Conservation (phyloP, 1,140 invertebrate species). For the Oryctes rhinoceros region DNA sequence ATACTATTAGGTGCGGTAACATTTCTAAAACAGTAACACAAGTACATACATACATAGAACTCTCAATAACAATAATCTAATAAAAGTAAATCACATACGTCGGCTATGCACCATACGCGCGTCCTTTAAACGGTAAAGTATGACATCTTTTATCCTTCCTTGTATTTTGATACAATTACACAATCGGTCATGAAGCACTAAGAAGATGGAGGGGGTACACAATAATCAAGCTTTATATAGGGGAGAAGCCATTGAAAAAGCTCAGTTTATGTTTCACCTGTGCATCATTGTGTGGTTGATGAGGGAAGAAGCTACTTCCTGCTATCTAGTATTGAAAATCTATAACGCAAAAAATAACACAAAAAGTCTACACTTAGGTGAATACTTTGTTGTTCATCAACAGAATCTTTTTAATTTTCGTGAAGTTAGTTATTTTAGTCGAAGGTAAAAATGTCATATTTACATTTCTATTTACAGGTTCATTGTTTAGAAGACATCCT, state of each 20-base stretch:
- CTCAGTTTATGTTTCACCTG: constrained; percentile 20
- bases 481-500: no score
- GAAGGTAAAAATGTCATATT: no score
- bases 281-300: constrained; percentile 13
- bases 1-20: not conserved
- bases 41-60: not conserved
- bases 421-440: no score
- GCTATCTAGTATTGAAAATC: not conserved
- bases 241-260: constrained; percentile 32
- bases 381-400: no score
- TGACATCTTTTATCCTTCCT: not conserved
- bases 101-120: not conserved
- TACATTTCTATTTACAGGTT: no score
- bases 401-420: no score
- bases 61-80: constrained; percentile 29
- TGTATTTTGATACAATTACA: constrained; percentile 27
- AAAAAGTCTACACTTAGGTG: no score
- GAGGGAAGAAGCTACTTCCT: constrained; percentile 10
- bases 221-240: constrained; percentile 20
- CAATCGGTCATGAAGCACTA: constrained; percentile 5
- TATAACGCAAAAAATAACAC: no score
- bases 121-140: constrained; percentile 11
- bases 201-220: not conserved
- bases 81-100: constrained; percentile 16
- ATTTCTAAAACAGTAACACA: constrained; percentile 9